Base-by-base conservation (phyloP, 1,140 invertebrate genomes). In the Parapsyche elsis region DNA sequence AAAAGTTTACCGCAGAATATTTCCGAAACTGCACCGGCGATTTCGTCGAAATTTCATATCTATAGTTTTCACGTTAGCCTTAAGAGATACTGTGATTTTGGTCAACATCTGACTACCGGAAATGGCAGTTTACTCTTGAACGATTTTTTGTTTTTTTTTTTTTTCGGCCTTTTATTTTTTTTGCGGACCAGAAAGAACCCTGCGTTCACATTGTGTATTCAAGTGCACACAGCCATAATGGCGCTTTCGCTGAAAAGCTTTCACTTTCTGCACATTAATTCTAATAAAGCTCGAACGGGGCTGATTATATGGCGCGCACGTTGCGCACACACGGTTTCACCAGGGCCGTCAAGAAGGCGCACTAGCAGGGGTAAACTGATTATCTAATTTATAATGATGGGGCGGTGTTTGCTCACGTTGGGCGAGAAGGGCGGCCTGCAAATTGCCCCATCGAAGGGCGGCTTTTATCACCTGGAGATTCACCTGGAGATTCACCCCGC, bases 351-450 rank as follows among this genome's bases (percentile, higher is more conserved):
- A 61, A 19, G 21, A 9, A 19, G n/a, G 14, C 19, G 53, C 19
- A 57, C 53, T 16, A 75, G 30, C 73, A n/a, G 19, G 53, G 74
- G 53, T 61, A 61, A 76, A 76, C 74, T 76, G 74, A 76, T 76
- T 76, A 76, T 76, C 30, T 49, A 59, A 76, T 76, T 76, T 76
- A 76, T 76, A 76, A 76, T 76, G 74, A 76, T 76, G 74, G 38
- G 57, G 57, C 16, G 19, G 30, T 59, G 74, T 76, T 76, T 76
- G 74, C 74, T 1, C 57, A 19, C 30, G 30, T 38, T 7, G 30
- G 19, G 59, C 74, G 46, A 61, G 74, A 49, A n/a, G n/a, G n/a
- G n/a, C n/a, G n/a, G 38, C 24, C 21, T 21, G 75, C 57, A 77
- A 77, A 77, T 77, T 77, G 23, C 75, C 53, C 14, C 57, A 77